Percentiles rank a stretch among this genome's conserved stretches.
Conservation (phyloP, 2,113 vertebrate species). For the Vidua chalybeata region DNA sequence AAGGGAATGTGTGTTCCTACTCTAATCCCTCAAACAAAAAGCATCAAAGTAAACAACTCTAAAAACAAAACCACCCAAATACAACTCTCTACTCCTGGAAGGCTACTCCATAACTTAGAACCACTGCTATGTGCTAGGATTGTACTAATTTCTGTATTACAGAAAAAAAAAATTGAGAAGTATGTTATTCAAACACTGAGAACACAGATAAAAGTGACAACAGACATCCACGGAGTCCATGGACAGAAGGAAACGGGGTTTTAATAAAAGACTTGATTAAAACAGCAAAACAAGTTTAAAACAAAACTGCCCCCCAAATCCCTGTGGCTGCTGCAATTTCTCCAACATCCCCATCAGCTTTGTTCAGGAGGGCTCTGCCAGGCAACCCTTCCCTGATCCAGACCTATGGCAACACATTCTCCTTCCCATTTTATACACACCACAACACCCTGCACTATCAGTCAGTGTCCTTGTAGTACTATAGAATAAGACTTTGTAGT, state of each 20-base stretch:
- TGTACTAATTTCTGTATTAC: neutral
- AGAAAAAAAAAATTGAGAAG: neutral
- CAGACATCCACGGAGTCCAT: neutral
- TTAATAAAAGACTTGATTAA: neutral
- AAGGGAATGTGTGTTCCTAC: neutral
- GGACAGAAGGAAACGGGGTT: neutral
- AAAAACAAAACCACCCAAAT: neutral
- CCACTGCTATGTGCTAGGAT: neutral
- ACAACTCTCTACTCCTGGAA: neutral
- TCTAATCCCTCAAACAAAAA: neutral
- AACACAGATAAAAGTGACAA: neutral
- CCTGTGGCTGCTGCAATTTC: neutral
- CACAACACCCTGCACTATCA: neutral
- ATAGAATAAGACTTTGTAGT: neutral
- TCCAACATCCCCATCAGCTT: neutral
- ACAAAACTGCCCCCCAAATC: neutral
- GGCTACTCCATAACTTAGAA: neutral
- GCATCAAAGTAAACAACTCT: neutral
- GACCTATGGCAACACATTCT: neutral
- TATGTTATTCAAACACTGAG: neutral
- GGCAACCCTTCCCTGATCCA: neutral
- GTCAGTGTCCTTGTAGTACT: neutral
- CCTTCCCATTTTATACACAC: neutral
- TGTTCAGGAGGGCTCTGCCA: neutral
- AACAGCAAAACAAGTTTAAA: neutral